Percentiles rank a stretch among this genome's conserved stretches.
Conservation (phyloP, 2,797 vertebrate genomes). For the Rhabdomys pumilio region DNA sequence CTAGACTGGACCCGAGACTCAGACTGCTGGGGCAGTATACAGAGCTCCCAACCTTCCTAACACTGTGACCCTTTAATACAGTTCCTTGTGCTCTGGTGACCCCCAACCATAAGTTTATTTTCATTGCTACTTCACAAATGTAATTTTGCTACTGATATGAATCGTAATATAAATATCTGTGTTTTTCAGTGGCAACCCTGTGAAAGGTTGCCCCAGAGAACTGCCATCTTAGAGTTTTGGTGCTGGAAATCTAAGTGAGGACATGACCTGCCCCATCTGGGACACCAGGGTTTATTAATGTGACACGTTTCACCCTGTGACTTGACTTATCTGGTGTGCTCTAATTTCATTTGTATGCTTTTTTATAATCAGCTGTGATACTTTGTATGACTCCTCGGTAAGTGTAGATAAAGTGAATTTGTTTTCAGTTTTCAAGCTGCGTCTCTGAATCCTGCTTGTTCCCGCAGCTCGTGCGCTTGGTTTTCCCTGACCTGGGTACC, state of each 20-base stretch:
- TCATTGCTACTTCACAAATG: neutral
- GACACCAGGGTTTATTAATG: neutral
- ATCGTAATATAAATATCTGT: neutral
- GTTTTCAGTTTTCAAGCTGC: neutral
- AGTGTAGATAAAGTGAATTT: neutral
- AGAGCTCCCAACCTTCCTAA: neutral
- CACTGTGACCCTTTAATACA: neutral
- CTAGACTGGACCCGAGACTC: neutral
- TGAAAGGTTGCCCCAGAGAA: neutral
- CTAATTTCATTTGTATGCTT: constrained; percentile 26
- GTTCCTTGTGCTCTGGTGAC: neutral
- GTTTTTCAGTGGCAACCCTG: neutral
- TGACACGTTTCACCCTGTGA: neutral
- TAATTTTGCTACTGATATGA: neutral
- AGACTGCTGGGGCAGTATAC: rapidly evolving
- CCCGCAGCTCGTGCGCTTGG: constrained; percentile 85
- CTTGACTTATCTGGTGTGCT: neutral
- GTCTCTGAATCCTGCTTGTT: constrained; percentile 60
- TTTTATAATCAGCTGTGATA: neutral
- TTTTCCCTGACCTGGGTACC: constrained; percentile 87
- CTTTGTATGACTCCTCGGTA: neutral
- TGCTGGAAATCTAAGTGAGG: neutral
- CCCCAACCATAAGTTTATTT: neutral
- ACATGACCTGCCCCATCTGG: neutral
- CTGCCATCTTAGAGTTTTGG: neutral